Base-by-base conservation (phyloP, 2,113 vertebrate species). In the Antigone vipio region DNA sequence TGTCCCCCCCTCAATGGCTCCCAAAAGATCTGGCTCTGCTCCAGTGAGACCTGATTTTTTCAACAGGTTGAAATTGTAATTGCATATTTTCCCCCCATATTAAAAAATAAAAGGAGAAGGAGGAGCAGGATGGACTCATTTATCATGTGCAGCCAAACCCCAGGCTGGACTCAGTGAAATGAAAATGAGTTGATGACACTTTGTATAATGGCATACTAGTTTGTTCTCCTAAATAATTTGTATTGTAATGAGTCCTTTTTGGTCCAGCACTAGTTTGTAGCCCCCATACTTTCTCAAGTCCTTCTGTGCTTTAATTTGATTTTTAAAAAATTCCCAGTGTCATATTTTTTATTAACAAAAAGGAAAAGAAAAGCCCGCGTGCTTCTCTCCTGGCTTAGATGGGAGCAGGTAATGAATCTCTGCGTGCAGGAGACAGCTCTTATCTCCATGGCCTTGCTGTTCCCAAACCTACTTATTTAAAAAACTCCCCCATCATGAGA, bases 221-320 rank as follows among this genome's bases (percentile, higher is more conserved):
- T 79, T 62, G 58, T 93, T 77, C 77, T 89, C 69, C 92, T 95
- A 92, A 95, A 94, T 91, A 89, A 95, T 92, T 79, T n/a, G 38
- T 83, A 78, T 89, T 97, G 93, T 88, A 95, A 96, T 91, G 67
- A 96, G 74, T 24, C 27, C 49, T n/a, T 91, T 92, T 85, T 55
- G 59, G 73, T 87, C 97, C 98, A 97, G 98, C 97, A 97, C 97
- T 97, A 92, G 95, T 98, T 98, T 98, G 95, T 97, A 98, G 89
- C 52, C 85, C 75, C 45, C 55, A 96, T 97, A 38, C 29, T 76
- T 95, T 58, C 77, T 89, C 45, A 49, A 64, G 71, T 56, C 62
- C 27, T 81, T 81, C 66, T 60, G 30, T 23, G 60, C 47, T 84
- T 93, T 83, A 59, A 92, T 96, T 90, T 93, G 79, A 59, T 80